phyloP scores from a whole-genome alignment of 2,113 vertebrate species.

The Tachysurus vachellii region DNA sequence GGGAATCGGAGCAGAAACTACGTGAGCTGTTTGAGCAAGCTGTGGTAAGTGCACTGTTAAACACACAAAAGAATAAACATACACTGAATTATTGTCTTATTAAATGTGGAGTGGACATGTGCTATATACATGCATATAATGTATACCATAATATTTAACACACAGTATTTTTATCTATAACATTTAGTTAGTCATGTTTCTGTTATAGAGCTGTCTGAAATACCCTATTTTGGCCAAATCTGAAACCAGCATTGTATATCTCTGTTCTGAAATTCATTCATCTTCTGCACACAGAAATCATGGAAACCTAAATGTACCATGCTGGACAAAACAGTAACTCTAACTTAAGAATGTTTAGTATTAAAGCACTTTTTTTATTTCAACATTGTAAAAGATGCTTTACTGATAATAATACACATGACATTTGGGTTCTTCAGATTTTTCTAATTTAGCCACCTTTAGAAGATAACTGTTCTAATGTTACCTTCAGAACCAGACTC shows the following conservation, averaged over 20 bases:
- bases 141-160: not conserved
- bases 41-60: constrained; percentile 75
- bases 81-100: not conserved
- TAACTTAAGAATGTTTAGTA: not conserved
- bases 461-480: not conserved
- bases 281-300: too few species aligned
- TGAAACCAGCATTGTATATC: too few species aligned
- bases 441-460: not conserved
- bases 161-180: not conserved
- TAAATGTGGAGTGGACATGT: not conserved
- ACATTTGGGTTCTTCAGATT: not conserved
- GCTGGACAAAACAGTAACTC: not conserved
- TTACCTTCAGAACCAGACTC: not conserved
- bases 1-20: constrained; percentile 95
- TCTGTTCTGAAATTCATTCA: too few species aligned
- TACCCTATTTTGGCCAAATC: too few species aligned
- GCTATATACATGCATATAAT: not conserved
- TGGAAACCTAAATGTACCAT: not conserved
- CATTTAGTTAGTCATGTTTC: not conserved
- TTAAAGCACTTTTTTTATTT: not conserved
- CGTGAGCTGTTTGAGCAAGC: constrained; percentile 90
- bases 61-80: not conserved
- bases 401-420: not conserved
- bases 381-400: too few species aligned
- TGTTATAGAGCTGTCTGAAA: too few species aligned